Evolutionary conservation across 2,113 vertebrate genomes (phyloP), one percentile per base, ranked within the genome.

Genomic region (Balaenoptera acutorostrata): DNA sequence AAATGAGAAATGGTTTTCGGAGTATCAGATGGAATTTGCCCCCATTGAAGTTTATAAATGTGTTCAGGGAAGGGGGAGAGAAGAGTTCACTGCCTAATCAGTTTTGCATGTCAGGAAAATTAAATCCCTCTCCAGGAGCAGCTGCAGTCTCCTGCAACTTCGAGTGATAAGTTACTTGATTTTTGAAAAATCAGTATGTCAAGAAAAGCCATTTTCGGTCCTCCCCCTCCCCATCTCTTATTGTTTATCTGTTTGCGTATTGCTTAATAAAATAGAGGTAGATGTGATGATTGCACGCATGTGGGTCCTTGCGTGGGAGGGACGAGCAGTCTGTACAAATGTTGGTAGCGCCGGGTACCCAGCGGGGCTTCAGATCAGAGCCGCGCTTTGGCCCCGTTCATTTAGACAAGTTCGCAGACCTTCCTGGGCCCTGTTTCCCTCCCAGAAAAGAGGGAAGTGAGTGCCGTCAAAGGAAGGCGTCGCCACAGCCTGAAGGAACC

Each of bases 71-170:
- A 64, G 46, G 12, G 23, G 66, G 46, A 15, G 18, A 92, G 31
- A 77, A 86, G 44, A 63, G 33, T 55, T 80, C 93, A 12, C 63
- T n/a, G 25, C 59, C 93, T 97, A 84, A 96, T 96, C 75, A 84
- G 15, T 89, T 97, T 85, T 94, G 72, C 55, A 13, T 82, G 71
- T 97, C 95, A 69, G 78, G 86, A 94, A 90, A 97, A 85, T 18
- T 63, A 92, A 96, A 92, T 74, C 92, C 86, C 59, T 27, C 91
- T 82, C 97, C 74, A 87, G 97, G 92, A 96, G 90, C 36, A 81
- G 46, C 11, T 59, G 80, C 44, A 4, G 86, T 93, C 63, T 15
- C 33, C 63, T 85, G 93, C 9, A 5, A 89, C 95, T 92, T 82
- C 61, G 41, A 82, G 49, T 96, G 36, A 25, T 82, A 63, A 82